Conservation (phyloP, 2,113 vertebrate genomes). For the Chionis minor region DNA sequence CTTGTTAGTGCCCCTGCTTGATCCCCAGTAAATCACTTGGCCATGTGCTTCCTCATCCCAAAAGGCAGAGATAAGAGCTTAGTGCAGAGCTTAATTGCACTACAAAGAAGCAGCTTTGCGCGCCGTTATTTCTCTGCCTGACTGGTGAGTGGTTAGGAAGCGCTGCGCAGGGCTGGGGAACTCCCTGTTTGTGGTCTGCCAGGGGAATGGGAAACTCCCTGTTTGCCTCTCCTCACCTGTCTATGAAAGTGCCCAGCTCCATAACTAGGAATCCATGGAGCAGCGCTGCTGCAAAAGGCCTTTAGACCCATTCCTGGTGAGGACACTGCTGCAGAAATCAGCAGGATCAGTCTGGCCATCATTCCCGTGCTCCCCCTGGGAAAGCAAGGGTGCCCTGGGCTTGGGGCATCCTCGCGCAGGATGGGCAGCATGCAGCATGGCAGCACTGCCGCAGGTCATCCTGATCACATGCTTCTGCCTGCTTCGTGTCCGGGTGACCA, state of each 20-base stretch:
- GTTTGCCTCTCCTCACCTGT: background rate
- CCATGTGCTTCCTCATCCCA: background rate
- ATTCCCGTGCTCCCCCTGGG: accelerated
- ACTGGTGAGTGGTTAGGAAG: background rate
- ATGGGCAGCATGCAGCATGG: background rate
- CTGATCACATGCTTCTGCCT: background rate
- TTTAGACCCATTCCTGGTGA: background rate
- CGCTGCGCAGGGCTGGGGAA: background rate
- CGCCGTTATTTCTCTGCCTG: background rate
- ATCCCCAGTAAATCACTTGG: background rate
- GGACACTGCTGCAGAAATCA: background rate
- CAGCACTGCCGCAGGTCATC: background rate
- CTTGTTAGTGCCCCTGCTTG: background rate
- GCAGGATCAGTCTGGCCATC: background rate
- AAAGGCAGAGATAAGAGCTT: background rate
- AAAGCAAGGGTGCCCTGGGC: background rate
- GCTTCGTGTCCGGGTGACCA: background rate
- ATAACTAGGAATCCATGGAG: accelerated
- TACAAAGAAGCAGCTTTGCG: background rate
- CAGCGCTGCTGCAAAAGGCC: background rate
- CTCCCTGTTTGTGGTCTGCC: background rate
- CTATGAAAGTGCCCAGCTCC: background rate
- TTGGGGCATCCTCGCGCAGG: background rate
- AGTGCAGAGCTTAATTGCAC: background rate
- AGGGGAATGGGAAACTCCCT: background rate